Evolutionary conservation across 2,888 invertebrate species (phyloP).

Genomic region (Desoria tigrina): DNA sequence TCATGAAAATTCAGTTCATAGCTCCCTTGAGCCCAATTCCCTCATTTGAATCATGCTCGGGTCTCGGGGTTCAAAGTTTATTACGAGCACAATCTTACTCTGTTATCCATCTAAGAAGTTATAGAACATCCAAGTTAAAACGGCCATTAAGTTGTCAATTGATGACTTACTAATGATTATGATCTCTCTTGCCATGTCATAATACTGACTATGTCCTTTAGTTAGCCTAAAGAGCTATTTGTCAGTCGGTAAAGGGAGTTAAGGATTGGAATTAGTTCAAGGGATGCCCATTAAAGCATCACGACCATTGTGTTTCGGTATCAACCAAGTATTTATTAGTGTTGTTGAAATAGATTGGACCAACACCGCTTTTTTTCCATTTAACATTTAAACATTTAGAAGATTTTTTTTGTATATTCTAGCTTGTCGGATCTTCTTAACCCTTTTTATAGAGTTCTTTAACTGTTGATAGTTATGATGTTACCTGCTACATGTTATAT

Average conservation of each 20-base stretch:
- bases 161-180: constrained; percentile 15
- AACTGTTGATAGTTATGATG: neutral
- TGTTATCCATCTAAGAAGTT: neutral
- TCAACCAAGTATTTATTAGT: neutral
- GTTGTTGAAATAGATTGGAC: constrained; percentile 2
- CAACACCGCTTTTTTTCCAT: neutral
- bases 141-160: constrained; percentile 13
- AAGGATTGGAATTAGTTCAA: neutral
- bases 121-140: neutral
- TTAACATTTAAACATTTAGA: neutral
- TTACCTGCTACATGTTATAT: neutral
- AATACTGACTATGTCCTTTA: too few species aligned
- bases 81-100: too few species aligned
- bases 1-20: too few species aligned
- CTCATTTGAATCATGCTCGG: too few species aligned
- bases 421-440: neutral
- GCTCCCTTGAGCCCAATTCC: too few species aligned
- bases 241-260: too few species aligned
- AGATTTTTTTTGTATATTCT: too few species aligned
- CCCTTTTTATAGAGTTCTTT: constrained; percentile 8
- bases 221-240: too few species aligned
- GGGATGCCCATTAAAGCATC: neutral
- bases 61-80: too few species aligned
- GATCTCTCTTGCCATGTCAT: neutral
- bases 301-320: neutral